phyloP scores from a whole-genome alignment of 2,113 vertebrate species.

The Lipophrys pholis region DNA sequence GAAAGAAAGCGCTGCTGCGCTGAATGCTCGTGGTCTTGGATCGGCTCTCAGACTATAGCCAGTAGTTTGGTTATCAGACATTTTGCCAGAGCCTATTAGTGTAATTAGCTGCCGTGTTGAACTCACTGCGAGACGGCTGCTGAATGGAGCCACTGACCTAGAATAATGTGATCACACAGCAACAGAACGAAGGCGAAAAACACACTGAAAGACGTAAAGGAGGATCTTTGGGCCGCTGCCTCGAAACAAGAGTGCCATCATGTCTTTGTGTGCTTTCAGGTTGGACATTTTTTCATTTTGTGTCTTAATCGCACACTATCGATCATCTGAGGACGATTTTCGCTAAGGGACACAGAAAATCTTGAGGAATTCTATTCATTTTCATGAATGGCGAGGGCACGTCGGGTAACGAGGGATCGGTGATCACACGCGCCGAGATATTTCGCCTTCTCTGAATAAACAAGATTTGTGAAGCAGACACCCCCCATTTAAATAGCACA shows the following conservation, averaged over 20 bases:
- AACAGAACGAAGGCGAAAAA: conserved; percentile 49
- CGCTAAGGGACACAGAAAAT: too few species aligned
- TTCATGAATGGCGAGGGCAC: not conserved
- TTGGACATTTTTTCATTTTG: not conserved
- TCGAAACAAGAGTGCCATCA: too few species aligned
- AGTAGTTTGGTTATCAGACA: conserved; percentile 56
- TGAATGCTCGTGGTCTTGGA: conserved; percentile 25
- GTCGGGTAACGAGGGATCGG: not conserved
- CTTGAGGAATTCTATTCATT: not conserved
- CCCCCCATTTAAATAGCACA: conserved; percentile 45
- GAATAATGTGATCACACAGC: conserved; percentile 57
- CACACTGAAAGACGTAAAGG: conserved; percentile 45
- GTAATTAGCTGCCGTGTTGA: conserved; percentile 65
- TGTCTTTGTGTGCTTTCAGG: not conserved
- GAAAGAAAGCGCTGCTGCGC: not conserved
- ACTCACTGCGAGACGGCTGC: conserved; percentile 54
- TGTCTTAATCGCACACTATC: not conserved
- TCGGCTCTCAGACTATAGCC: conserved; percentile 43
- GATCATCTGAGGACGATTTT: not conserved
- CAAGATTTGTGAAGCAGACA: conserved; percentile 45
- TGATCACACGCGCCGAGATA: conserved; percentile 36
- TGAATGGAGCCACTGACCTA: conserved; percentile 61
- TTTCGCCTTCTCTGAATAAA: conserved; percentile 40
- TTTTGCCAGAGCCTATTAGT: conserved; percentile 62
- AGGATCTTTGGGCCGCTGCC: not conserved